Evolutionary conservation across 2,113 vertebrate species (phyloP), one percentile per base, ranked within the genome.

Genomic region (Istiophorus platypterus): DNA sequence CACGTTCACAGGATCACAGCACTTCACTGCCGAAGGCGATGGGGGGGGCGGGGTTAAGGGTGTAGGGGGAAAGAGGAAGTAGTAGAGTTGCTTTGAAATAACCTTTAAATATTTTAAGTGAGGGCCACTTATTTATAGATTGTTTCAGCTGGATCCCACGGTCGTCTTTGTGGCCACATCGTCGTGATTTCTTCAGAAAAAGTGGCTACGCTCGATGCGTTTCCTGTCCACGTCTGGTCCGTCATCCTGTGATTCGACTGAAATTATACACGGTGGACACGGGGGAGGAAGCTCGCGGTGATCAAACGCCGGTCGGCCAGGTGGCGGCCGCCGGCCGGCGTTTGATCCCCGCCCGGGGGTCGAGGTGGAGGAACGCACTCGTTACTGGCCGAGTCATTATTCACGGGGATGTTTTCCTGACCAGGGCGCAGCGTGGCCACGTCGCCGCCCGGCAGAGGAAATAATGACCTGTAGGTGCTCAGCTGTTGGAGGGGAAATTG

Each of bases 401-500:
- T 81, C 90, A 93, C 69, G 82, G 62, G 2, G 80, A 91, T 85
- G 84, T 81, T 93, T 85, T 79, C 79, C 92, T 84, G 41, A 83
- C 61, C 27, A 6, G 73, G 78, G 85, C 78, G 78, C 1, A 13
- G 75, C 86, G 92, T 85, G 92, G 92, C 85, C 64, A 59, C 85
- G 91, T 92, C 88, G 56, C 84, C 86, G 86, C 76, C 77, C 76
- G 51, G 82, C 88, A 86, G 91, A 95, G 93, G 94, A 95, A 95
- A 95, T 94, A 95, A 95, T 91, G 92, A 94, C 94, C 92, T 95
- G 87, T 94, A 93, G 95, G 93, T 95, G 91, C 93, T 95, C 92
- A 94, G 91, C 94, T 94, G 93, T 92, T 90, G 85, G 85, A 95
- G 96, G 93, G 93, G 89, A 97, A 96, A 96, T 91, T 96, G 89